Percentiles rank a stretch among this genome's conserved stretches.
Evolutionary conservation across 1,140 invertebrate species (phyloP).

Genomic region (Drosophila mojavensis): DNA sequence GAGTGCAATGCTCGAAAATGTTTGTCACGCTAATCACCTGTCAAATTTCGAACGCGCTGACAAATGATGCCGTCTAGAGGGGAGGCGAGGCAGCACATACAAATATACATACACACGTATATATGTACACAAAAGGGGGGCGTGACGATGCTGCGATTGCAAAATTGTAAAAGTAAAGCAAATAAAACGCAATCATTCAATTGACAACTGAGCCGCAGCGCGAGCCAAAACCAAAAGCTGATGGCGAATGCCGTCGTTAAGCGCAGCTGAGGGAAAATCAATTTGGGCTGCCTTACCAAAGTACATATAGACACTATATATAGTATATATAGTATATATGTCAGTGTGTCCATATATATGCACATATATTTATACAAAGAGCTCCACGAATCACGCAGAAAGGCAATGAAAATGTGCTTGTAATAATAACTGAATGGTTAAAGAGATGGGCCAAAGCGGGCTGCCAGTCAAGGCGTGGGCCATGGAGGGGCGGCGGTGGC

Average conservation of each 20-base stretch:
- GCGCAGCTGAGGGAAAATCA: slow-evolving; percentile 65
- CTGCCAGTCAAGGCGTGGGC: too few species aligned
- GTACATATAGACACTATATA: not conserved
- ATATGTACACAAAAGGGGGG: not conserved
- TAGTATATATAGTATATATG: too few species aligned
- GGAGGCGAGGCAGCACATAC: not conserved
- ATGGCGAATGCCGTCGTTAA: slow-evolving; percentile 12
- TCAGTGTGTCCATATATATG: not conserved
- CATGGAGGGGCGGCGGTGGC: not conserved
- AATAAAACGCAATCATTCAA: slow-evolving; percentile 79
- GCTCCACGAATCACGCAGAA: slow-evolving; percentile 23
- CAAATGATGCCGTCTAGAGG: slow-evolving; percentile 62
- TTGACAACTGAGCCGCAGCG: slow-evolving; percentile 63
- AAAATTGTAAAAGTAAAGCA: slow-evolving; percentile 56
- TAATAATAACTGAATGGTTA: slow-evolving; percentile 68
- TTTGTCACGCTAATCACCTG: slow-evolving; percentile 73
- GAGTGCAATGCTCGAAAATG: slow-evolving; percentile 46
- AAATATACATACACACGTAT: not conserved
- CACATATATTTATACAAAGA: slow-evolving; percentile 31
- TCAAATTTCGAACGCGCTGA: slow-evolving; percentile 70
- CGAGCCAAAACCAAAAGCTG: slow-evolving; percentile 17
- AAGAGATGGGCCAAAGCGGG: not conserved
- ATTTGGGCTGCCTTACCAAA: slow-evolving; percentile 50
- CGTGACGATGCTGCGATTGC: slow-evolving; percentile 12
- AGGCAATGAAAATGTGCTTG: slow-evolving; percentile 78